Evolutionary conservation across 2,797 vertebrate genomes (phyloP), one percentile per base, ranked within the genome.

Genomic region (Ictinia mississippiensis): DNA sequence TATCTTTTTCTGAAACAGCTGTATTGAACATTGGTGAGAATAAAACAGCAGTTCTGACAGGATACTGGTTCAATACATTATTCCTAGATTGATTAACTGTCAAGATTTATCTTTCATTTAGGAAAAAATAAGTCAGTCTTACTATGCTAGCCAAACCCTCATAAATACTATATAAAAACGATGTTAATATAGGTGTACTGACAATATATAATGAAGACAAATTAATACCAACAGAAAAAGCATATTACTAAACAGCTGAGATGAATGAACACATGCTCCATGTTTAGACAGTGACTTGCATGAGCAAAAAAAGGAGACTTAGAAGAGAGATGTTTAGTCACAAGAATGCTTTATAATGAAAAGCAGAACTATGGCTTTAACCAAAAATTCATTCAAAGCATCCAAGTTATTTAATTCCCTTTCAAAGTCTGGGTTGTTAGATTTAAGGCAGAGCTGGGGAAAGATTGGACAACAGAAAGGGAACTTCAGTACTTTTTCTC

Each of bases 71-170:
- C 83, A 83, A 67, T 74, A 78, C n/a, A 73, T 82, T 80, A 91
- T 81, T 91, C 49, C 45, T 71, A 49, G 15, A 95, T 95, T 79
- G 90, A 95, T 85, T 88, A 89, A 40, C 66, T 84, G 82, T 70
- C 89, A 92, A 81, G 38, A 79, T 62, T 84, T 88, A 83, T 50
- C 66, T 84, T 94, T 75, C 65, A 79, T 89, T 86, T 75, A 92
- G 70, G 25, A 66, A 89, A 95, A 93, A 74, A 15, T 26, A 79
- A 90, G 58, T 65, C 49, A n/a, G 37, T 49, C 73, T 44, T 89
- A 35, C 40, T 89, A n/a, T 18, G 35, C 47, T 73, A 90, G 89
- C 83, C 92, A 94, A 93, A 68, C 28, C 28, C 45, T 89, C 67
- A 78, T 95, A 89, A 95, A 87, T 55, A 50, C 70, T 58, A 49